Percentiles rank a stretch among this genome's conserved stretches.
Evolutionary conservation across 2,797 vertebrate genomes (phyloP).

Genomic region (Prunella strophiata): DNA sequence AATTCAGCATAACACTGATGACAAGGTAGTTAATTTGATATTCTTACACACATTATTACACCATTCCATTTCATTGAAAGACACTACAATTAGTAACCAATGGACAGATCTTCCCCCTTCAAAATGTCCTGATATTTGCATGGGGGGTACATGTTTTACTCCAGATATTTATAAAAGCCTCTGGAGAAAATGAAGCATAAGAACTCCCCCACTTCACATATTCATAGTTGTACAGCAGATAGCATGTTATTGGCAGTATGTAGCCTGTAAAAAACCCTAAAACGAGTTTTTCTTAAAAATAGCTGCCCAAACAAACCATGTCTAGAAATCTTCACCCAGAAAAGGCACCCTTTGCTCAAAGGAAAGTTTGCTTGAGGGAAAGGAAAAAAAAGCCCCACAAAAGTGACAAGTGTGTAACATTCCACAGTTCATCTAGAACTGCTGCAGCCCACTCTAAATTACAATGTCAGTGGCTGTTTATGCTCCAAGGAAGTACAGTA

Average conservation of each 20-base stretch:
- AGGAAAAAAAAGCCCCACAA: neutral
- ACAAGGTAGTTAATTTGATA: neutral
- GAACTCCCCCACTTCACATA: neutral
- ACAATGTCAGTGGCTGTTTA: constrained; percentile 30
- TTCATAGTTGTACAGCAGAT: neutral
- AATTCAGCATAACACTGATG: neutral
- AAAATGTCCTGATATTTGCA: neutral
- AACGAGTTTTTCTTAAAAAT: neutral
- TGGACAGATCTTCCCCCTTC: neutral
- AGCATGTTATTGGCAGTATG: neutral
- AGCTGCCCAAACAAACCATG: neutral
- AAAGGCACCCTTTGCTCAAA: neutral
- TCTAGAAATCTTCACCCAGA: neutral
- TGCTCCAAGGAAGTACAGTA: constrained; percentile 41
- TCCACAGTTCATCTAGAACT: neutral
- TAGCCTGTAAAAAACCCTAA: neutral
- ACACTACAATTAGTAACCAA: neutral
- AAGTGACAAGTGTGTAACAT: neutral
- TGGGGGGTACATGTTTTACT: neutral
- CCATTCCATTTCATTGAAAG: neutral
- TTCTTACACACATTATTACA: neutral
- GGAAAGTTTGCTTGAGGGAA: neutral
- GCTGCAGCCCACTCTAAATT: constrained; percentile 1
- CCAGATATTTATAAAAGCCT: neutral
- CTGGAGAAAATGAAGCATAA: neutral